Base-by-base conservation (phyloP, 1,140 invertebrate genomes). In the Brachionus paranguensis region DNA sequence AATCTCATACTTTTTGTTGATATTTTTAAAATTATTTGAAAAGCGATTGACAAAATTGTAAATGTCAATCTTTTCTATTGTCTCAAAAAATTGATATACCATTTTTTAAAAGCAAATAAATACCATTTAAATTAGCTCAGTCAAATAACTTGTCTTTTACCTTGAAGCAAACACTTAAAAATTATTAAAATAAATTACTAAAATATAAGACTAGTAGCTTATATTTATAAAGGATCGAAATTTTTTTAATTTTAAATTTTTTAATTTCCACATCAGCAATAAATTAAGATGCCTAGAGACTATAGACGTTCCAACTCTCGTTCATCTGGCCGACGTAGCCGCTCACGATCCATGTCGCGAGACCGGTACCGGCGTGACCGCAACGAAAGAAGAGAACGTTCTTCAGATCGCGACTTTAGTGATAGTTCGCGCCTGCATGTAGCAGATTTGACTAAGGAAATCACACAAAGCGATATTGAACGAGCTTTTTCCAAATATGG, bases 401-500 rank as follows among this genome's bases (percentile, higher is more conserved):
- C 53, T 43, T 11, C 24, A 12, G 53, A 47, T 24, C 78, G 78
- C 12, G 64, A 81, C 27, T 27, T 41, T 5, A 20, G 17, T 5
- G 86, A 86, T n/a, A 85, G 85, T 4, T 86, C 86, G 47, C 78
- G 88, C 41, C 85, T 89, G 53, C 88, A 89, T 85, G 86, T 89
- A 43, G 88, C 88, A 55, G 88, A 88, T 83, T 24, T 86, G n/a
- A 60, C 83, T 3, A 53, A 60, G 12, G 37, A 78, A n/a, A 43
- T 68, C 12, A 24, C 87, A 5, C 87, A 88, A 81, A 68, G 86
- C 50, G 88, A 89, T 20, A 85, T 90, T 33, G 86, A 86, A 43
- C 86, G 85, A 83, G 84, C 83, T 24, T 90, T 89, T 86, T 86
- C 87, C 83, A 88, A 87, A 76, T 89, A 87, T 87, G 89, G 89